These are phyloP conservation scores for Endotricha flammealis DNA, from an alignment of 2,888 invertebrate genomes.

Conservation along the genomic window DNA sequence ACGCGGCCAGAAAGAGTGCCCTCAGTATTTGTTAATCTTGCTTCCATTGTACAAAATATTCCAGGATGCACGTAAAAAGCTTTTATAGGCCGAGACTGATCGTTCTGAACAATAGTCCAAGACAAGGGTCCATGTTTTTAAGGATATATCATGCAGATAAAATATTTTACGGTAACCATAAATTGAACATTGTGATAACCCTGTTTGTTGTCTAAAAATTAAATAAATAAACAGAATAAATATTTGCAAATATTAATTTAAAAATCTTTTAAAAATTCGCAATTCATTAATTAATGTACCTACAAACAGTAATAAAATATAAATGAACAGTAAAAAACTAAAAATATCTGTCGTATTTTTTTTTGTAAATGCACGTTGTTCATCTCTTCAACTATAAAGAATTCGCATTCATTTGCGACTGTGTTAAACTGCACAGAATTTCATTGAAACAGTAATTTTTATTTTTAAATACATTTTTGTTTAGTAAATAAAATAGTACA, in stretches of 20 bases:
- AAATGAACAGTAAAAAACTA: no score
- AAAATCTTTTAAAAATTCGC: no score
- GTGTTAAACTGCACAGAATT: conserved; percentile 29
- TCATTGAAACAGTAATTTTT: conserved; percentile 20
- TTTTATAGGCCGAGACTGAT: conserved; percentile 12
- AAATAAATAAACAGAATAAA: no score
- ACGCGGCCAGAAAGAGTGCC: conserved; percentile 57
- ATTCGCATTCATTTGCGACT: conserved; percentile 27
- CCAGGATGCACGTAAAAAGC: conserved; percentile 35
- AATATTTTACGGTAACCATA: no score
- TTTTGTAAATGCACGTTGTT: background rate
- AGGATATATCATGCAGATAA: no score
- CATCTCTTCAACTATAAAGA: conserved; percentile 12
- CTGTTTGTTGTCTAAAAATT: no score
- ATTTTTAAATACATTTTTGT: conserved; percentile 16
- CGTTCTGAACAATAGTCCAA: background rate
- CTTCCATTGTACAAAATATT: conserved; percentile 64
- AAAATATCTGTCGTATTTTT: no score
- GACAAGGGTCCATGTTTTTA: background rate
- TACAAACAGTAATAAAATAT: no score
- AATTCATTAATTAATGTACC: no score
- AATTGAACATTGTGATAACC: no score
- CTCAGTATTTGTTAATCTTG: conserved; percentile 67
- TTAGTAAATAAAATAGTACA: no score
- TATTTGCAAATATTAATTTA: no score